These are phyloP conservation scores for Haliaeetus leucogaster DNA, from an alignment of 2,113 vertebrate genomes.

Conservation along the genomic window DNA sequence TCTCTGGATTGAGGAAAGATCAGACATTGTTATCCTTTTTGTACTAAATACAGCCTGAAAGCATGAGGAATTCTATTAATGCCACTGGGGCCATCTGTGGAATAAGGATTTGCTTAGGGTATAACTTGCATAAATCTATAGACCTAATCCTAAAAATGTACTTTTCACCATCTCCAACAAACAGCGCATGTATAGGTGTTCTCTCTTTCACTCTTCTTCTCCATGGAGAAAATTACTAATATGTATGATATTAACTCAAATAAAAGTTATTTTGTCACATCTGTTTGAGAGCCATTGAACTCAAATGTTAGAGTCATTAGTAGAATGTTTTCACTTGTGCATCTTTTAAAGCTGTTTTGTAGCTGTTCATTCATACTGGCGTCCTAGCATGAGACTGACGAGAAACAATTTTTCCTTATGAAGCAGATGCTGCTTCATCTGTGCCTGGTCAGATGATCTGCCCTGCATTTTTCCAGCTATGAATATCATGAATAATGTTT, in stretches of 20 bases:
- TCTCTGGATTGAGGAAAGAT: background rate
- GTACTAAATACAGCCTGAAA: background rate
- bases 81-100: background rate
- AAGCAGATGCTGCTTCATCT: background rate
- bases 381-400: fast-evolving
- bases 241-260: background rate
- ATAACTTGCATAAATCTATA: background rate
- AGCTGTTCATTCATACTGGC: background rate
- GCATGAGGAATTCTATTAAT: background rate
- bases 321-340: background rate
- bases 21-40: background rate
- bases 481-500: background rate
- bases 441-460: background rate
- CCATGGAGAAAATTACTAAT: background rate
- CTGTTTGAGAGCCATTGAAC: background rate
- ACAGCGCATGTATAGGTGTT: fast-evolving
- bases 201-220: background rate
- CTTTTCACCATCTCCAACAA: background rate
- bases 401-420: background rate
- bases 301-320: background rate
- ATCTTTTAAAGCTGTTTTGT: background rate
- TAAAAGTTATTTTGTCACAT: background rate
- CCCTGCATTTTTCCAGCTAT: background rate
- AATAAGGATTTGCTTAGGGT: background rate
- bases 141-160: background rate